Percentiles rank a stretch among this genome's conserved stretches.
Conservation (phyloP, 2,797 vertebrate species). For the Tolypeutes matacus region DNA sequence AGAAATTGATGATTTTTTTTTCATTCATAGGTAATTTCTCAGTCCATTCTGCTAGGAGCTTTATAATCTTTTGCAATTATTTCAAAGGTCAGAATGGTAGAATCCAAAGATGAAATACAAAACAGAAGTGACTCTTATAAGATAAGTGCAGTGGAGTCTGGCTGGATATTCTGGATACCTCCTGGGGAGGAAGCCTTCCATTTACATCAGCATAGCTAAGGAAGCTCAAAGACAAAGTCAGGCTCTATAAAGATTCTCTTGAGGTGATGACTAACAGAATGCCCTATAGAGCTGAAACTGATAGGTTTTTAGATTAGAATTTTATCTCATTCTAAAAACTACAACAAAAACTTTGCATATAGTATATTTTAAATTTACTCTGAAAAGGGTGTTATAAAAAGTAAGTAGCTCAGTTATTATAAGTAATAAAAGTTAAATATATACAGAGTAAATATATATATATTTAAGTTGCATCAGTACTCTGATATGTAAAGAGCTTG, state of each 20-base stretch:
- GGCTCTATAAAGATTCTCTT: neutral
- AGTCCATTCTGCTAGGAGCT: neutral
- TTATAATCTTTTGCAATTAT: neutral
- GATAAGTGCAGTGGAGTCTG: neutral
- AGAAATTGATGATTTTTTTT: neutral
- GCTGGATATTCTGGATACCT: neutral
- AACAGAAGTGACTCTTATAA: neutral
- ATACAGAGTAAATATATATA: no score
- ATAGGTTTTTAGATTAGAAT: slow-evolving; percentile 1
- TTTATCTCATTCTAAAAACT: slow-evolving; percentile 45
- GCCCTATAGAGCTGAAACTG: neutral
- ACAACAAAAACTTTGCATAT: neutral
- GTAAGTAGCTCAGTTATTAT: neutral
- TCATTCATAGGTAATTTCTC: neutral
- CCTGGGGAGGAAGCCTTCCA: neutral
- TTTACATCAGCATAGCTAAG: neutral
- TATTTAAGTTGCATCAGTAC: no score
- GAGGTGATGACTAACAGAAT: neutral
- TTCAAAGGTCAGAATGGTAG: slow-evolving; percentile 3
- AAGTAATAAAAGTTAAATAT: slow-evolving; percentile 10
- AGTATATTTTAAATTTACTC: neutral
- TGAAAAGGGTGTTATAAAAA: neutral
- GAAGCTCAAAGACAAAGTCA: slow-evolving; percentile 15
- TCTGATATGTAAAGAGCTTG: no score
- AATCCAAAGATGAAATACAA: slow-evolving; percentile 44